These are phyloP conservation scores for Podarcis muralis DNA, from an alignment of 2,113 vertebrate species.

Conservation along the genomic window DNA sequence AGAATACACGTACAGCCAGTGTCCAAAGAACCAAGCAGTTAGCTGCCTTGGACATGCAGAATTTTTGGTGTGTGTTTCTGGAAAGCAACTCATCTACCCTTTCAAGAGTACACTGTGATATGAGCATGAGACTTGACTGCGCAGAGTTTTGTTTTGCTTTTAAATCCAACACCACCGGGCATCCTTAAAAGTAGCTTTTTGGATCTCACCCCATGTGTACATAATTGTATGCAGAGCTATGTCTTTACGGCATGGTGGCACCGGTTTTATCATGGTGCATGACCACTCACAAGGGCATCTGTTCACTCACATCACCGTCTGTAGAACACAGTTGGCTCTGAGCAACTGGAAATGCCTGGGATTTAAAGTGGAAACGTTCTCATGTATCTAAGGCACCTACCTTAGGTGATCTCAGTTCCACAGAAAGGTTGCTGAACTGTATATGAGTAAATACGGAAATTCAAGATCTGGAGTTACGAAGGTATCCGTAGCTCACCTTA, in stretches of 20 bases:
- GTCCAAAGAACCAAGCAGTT: no score
- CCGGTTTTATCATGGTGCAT: neutral
- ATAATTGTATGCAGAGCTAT: neutral
- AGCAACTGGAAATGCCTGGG: no score
- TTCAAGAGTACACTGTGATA: neutral
- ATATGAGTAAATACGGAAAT: rapidly evolving
- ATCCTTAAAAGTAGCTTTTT: neutral
- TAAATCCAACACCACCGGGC: neutral
- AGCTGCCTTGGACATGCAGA: no score
- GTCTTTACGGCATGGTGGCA: neutral
- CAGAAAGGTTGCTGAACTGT: neutral
- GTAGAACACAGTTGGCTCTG: no score
- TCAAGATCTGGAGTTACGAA: neutral
- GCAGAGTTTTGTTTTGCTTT: neutral
- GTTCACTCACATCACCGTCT: neutral
- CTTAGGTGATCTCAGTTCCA: neutral
- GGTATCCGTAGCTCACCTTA: conserved; percentile 52
- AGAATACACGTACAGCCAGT: no score
- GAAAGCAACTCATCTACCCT: neutral
- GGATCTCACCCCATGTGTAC: neutral
- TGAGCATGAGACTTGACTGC: neutral
- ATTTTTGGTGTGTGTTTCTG: neutral
- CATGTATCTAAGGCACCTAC: neutral
- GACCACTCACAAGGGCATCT: neutral
- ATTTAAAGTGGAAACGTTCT: neutral